Evolutionary conservation across 2,888 invertebrate genomes (phyloP).

Genomic region (Quadroppia sp.): DNA sequence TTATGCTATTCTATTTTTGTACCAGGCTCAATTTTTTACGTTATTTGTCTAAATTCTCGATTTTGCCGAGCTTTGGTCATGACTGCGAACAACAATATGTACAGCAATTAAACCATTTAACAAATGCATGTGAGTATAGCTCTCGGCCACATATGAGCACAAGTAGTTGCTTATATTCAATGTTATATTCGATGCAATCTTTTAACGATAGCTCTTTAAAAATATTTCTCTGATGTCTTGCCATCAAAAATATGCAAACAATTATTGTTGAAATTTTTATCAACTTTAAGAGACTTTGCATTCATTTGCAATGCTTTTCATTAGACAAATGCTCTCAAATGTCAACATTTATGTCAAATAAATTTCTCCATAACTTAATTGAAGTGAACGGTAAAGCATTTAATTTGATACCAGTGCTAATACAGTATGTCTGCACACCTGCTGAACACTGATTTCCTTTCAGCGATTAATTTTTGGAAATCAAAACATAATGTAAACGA

Average conservation of each 20-base stretch:
- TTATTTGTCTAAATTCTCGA: too few relatives aligned
- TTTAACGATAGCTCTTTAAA: background rate
- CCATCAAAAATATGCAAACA: too few relatives aligned
- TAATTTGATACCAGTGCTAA: background rate
- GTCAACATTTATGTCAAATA: too few relatives aligned
- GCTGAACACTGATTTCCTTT: background rate
- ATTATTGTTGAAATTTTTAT: too few relatives aligned
- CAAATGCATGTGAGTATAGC: slow-evolving; percentile 19
- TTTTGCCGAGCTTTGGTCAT: too few relatives aligned
- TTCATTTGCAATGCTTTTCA: too few relatives aligned
- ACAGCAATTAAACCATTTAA: slow-evolving; percentile 19
- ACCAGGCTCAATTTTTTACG: too few relatives aligned
- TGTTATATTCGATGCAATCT: background rate
- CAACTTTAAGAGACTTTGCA: too few relatives aligned
- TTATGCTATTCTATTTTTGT: too few relatives aligned
- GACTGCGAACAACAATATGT: slow-evolving; percentile 11
- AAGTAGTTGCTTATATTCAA: background rate
- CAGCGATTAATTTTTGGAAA: background rate
- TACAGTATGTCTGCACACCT: background rate
- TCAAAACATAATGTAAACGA: slow-evolving; percentile 12
- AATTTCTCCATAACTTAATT: too few relatives aligned
- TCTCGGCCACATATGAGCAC: background rate
- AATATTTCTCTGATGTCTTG: too few relatives aligned
- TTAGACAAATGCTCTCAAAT: too few relatives aligned
- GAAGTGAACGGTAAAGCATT: background rate